Base-by-base conservation (phyloP, 2,113 vertebrate species). In the Ploceus nigricollis region DNA sequence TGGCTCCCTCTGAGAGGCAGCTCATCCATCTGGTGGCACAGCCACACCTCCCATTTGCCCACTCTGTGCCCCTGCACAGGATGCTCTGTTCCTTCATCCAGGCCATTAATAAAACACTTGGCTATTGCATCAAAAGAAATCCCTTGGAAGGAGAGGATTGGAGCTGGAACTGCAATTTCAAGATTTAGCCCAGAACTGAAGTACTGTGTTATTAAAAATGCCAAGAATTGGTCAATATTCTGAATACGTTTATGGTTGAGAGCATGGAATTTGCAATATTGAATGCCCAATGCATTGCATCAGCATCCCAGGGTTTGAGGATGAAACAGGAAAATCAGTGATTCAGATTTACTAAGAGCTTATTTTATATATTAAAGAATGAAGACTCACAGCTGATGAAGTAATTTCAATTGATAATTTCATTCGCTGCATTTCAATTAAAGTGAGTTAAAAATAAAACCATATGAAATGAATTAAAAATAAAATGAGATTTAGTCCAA, bases 351-450 rank as follows among this genome's bases (percentile, higher is more conserved):
- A 72, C 65, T 84, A 14, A 89, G 87, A 76, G 63, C 85, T 92
- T 85, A 60, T 72, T 96, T 90, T 85, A 54, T 86, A 16, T 78
- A 22, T 73, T 78, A 71, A 83, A 90, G 92, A 90, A 83, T 70
- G 86, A 95, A 89, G 69, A 58, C 33, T 93, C 89, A 70, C 64
- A 93, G 91, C 51, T 93, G 90, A 85, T 88, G 91, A 94, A 94
- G 81, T 91, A 92, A 95, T 95, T 95, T 92, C 91, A 93, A 42
- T 79, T 95, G 89, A 93, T 95, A 93, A 89, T 94, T 95, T 96
- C 3, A 4, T 89, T 94, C 72, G 18, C 60, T 90, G 90, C 79
- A 53, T 96, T 96, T 96, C 93, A 92, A 66, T 94, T 96, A 87
- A 92, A 95, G 54, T 6, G 81, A 82, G 87, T 89, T 95, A 96